Evolutionary conservation across 1,140 invertebrate species (phyloP).

Genomic region (Acromyrmex charruanus): DNA sequence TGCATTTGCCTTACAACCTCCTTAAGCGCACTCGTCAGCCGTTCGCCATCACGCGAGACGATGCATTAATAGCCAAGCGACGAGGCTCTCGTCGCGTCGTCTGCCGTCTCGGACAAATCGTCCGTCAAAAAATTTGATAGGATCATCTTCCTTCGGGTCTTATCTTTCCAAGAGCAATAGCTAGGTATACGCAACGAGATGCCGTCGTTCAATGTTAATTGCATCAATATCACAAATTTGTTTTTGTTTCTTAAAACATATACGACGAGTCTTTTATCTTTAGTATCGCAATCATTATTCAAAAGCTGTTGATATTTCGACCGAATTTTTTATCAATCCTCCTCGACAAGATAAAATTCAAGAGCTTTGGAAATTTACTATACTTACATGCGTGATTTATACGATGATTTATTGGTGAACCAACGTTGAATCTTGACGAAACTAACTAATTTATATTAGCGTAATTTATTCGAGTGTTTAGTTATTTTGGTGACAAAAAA

Average conservation of each 20-base stretch:
- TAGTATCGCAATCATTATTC: no score
- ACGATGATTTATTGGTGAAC: neutral
- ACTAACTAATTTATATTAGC: neutral
- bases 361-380: no score
- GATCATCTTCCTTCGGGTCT: constrained; percentile 42
- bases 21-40: neutral
- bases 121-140: neutral
- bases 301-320: no score
- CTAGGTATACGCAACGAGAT: neutral
- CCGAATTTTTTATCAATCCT: no score
- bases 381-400: neutral
- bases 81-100: neutral
- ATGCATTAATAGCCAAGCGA: neutral
- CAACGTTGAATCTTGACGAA: neutral
- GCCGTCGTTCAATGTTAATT: neutral
- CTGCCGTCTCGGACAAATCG: no score
- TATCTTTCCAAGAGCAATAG: neutral
- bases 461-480: constrained; percentile 35
- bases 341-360: no score
- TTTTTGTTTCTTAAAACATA: neutral
- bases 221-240: no score
- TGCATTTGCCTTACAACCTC: no score
- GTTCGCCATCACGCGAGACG: neutral
- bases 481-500: constrained; percentile 35
- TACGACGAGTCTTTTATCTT: no score